Evolutionary conservation across 2,888 invertebrate genomes (phyloP).

Genomic region (Pharmacophagus antenor): DNA sequence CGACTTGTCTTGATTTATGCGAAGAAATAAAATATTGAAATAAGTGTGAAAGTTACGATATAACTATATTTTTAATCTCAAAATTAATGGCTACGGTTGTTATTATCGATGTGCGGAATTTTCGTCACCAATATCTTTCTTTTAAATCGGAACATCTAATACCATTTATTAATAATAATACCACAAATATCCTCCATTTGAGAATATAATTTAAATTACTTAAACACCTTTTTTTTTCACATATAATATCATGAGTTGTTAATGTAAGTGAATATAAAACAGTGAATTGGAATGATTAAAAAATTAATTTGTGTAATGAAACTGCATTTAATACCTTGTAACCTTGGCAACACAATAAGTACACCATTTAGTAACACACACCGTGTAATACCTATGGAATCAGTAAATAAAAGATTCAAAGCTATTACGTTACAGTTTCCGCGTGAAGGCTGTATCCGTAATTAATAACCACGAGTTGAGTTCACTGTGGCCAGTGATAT

Average conservation of each 20-base stretch:
- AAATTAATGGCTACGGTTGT: too few species aligned
- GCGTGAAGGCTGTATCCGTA: neutral
- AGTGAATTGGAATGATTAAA: neutral
- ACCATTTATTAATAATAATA: too few species aligned
- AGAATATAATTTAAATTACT: too few species aligned
- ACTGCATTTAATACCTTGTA: constrained; percentile 3
- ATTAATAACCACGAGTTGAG: neutral
- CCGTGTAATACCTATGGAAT: constrained; percentile 7
- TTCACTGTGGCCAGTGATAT: neutral
- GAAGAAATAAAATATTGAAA: too few species aligned
- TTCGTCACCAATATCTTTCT: too few species aligned
- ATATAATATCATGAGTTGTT: neutral
- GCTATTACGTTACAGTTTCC: constrained; percentile 7
- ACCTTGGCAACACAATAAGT: constrained; percentile 1
- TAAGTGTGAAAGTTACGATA: too few species aligned
- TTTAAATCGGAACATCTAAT: too few species aligned
- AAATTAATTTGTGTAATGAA: constrained; percentile 1
- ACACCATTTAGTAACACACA: constrained; percentile 1
- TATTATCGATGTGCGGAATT: too few species aligned
- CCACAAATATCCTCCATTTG: too few species aligned
- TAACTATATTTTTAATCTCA: too few species aligned
- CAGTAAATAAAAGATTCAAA: constrained; percentile 15
- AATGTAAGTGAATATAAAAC: neutral
- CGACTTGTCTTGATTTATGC: too few species aligned
- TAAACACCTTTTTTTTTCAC: neutral